A percentile compares a stretch with the other conserved stretches of the same genome.
Conservation (phyloP, 2,888 invertebrate species). For the Diarsia rubi region DNA sequence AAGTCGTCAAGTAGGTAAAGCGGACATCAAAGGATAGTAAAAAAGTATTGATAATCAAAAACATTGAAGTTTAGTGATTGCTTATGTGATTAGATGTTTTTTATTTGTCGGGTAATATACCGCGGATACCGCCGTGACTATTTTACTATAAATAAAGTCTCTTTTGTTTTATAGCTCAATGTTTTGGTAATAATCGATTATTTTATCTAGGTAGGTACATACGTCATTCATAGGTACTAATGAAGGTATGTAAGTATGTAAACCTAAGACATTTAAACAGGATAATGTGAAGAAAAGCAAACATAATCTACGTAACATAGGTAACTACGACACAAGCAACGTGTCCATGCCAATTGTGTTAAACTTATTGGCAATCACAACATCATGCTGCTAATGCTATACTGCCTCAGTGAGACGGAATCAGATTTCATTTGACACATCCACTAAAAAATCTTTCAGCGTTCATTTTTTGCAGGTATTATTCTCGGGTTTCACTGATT, state of each 20-base stretch:
- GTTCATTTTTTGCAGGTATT: background rate
- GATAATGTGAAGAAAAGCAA: background rate
- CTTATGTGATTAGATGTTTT: slow-evolving; percentile 16
- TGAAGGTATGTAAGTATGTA: background rate
- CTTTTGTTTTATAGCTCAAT: slow-evolving; percentile 24
- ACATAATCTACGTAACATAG: background rate
- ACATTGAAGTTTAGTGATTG: slow-evolving; percentile 36
- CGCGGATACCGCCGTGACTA: background rate
- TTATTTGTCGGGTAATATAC: slow-evolving; percentile 18
- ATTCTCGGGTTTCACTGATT: background rate
- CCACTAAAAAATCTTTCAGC: background rate
- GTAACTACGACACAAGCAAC: too few relatives aligned
- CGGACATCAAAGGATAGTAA: slow-evolving; percentile 27
- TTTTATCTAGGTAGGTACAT: background rate
- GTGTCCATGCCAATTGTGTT: background rate
- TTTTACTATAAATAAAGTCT: slow-evolving; percentile 11
- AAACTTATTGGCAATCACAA: background rate
- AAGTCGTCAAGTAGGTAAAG: background rate
- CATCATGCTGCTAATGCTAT: background rate
- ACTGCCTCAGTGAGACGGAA: background rate
- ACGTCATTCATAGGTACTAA: background rate
- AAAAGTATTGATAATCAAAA: slow-evolving; percentile 24
- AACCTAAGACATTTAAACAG: background rate
- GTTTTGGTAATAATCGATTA: slow-evolving; percentile 4
- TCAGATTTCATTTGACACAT: background rate